phyloP scores from a whole-genome alignment of 1,140 invertebrate genomes.

The Schlechtendalia chinensis region DNA sequence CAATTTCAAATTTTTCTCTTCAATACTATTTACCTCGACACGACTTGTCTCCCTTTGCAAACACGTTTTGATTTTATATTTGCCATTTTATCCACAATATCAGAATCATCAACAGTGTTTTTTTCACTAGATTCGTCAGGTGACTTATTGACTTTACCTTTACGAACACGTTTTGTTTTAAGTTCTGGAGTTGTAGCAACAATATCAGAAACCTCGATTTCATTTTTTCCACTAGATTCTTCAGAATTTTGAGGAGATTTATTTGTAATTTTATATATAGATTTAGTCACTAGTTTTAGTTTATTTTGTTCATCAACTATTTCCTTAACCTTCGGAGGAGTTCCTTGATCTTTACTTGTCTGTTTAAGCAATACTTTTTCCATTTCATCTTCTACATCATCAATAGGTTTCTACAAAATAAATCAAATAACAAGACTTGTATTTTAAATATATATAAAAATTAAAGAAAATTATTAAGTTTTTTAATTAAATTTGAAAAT shows the following conservation, averaged over 20 bases:
- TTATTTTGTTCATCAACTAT: not conserved
- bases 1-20: too few species aligned
- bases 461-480: too few species aligned
- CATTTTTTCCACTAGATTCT: not conserved
- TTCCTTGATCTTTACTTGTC: not conserved
- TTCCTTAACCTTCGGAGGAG: not conserved
- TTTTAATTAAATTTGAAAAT: too few species aligned
- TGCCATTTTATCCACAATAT: too few species aligned
- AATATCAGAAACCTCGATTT: not conserved
- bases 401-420: not conserved
- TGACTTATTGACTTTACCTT: not conserved
- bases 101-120: not conserved
- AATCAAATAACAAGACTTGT: not conserved
- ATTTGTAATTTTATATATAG: not conserved
- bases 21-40: too few species aligned
- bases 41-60: too few species aligned
- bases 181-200: not conserved
- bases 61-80: too few species aligned
- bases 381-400: not conserved
- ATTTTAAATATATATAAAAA: too few species aligned
- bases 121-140: not conserved
- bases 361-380: not conserved
- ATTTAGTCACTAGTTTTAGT: not conserved
- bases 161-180: not conserved
- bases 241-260: not conserved